Evolutionary conservation across 2,113 vertebrate genomes (phyloP).

Genomic region (Galbula dea): DNA sequence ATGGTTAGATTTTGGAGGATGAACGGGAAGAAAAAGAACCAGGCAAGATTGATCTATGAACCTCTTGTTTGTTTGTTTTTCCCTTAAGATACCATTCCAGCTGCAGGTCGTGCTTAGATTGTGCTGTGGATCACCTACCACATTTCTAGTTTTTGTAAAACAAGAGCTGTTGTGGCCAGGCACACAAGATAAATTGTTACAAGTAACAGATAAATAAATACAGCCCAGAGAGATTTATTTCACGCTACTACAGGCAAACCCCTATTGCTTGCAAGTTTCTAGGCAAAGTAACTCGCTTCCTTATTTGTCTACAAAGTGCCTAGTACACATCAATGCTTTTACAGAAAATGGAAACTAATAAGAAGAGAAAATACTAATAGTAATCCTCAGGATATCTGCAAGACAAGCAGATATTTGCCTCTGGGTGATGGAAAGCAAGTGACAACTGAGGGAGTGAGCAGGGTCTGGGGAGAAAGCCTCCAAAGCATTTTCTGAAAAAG

Average conservation of each 20-base stretch:
- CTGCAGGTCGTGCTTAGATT: not conserved
- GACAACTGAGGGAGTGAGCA: not conserved
- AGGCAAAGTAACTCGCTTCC: not conserved
- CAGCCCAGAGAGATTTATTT: not conserved
- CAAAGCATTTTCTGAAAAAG: not conserved
- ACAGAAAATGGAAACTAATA: not conserved
- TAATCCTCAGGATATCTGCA: not conserved
- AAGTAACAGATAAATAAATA: constrained; percentile 20
- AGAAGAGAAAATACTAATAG: constrained; percentile 7
- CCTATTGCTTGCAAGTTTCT: not conserved
- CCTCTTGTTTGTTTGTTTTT: too few relatives aligned
- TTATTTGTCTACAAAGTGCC: constrained; percentile 17
- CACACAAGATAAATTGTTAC: not conserved
- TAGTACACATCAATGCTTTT: not conserved
- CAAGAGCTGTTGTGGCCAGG: not conserved
- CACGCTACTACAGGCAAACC: not conserved
- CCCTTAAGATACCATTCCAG: not conserved
- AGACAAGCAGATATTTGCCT: not conserved
- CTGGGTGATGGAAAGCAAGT: constrained; percentile 3
- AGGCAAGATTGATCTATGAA: not conserved
- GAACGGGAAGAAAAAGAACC: not conserved
- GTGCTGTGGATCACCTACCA: not conserved
- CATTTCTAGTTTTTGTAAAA: not conserved
- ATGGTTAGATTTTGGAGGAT: not conserved
- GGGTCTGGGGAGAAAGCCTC: not conserved